These are phyloP conservation scores for Phalacrocorax carbo DNA, from an alignment of 2,113 vertebrate species.

Conservation along the genomic window DNA sequence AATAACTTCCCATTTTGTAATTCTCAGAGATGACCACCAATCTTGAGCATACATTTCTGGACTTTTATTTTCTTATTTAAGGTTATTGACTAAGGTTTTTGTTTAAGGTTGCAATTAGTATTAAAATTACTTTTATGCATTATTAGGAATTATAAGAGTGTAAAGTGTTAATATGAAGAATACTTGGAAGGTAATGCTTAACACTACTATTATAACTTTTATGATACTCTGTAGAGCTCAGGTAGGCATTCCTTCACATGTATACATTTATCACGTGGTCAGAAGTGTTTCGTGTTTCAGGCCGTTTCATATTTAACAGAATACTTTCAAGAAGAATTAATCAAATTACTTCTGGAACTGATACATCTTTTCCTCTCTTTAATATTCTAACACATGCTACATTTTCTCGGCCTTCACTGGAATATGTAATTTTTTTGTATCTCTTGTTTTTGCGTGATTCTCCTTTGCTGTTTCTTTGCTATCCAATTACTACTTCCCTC, in stretches of 20 bases:
- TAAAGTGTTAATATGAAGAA: neutral
- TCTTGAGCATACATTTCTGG: neutral
- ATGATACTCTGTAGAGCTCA: neutral
- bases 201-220: neutral
- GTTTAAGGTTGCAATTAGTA: neutral
- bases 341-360: neutral
- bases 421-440: neutral
- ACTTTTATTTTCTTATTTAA: neutral
- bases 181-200: neutral
- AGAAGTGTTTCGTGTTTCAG: neutral
- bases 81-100: neutral
- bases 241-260: neutral
- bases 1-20: neutral
- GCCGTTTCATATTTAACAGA: neutral
- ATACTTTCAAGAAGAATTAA: neutral
- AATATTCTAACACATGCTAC: neutral
- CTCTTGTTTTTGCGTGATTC: neutral
- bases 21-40: neutral
- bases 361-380: neutral
- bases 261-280: accelerated
- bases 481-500: neutral
- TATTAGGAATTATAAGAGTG: neutral
- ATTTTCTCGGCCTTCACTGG: neutral
- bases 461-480: neutral
- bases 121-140: neutral